Evolutionary conservation across 2,888 invertebrate species (phyloP).

Genomic region (Leuctra nigra): DNA sequence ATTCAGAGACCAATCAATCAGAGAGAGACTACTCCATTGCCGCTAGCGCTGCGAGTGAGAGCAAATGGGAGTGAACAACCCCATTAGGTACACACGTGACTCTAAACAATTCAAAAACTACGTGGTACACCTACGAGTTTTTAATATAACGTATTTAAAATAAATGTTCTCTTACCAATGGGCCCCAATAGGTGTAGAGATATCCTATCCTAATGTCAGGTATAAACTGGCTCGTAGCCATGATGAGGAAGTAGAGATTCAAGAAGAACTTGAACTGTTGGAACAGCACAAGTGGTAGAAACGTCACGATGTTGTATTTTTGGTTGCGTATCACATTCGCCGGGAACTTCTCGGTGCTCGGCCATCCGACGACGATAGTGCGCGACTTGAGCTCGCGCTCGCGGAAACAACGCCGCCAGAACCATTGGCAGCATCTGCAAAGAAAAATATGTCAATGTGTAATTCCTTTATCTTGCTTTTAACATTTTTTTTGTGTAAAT

Average conservation of each 20-base stretch:
- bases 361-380: constrained; percentile 68
- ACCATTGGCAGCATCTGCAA: constrained; percentile 67
- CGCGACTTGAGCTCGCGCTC: constrained; percentile 68
- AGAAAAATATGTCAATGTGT: too few relatives aligned
- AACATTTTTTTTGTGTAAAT: too few relatives aligned
- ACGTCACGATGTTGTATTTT: constrained; percentile 92
- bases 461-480: too few relatives aligned
- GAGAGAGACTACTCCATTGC: too few relatives aligned
- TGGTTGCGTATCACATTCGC: constrained; percentile 96
- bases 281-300: constrained; percentile 60
- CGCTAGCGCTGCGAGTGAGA: too few relatives aligned
- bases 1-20: too few relatives aligned
- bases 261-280: constrained; percentile 95
- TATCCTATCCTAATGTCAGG: constrained; percentile 95
- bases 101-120: too few relatives aligned
- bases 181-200: constrained; percentile 99
- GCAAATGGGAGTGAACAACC: too few relatives aligned
- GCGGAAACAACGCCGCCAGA: constrained; percentile 60
- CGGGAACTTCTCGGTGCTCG: constrained; percentile 78
- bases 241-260: constrained; percentile 94
- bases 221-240: constrained; percentile 98
- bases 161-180: constrained; percentile 63
- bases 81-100: too few relatives aligned
- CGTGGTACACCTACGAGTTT: too few relatives aligned
- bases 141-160: too few relatives aligned